Conservation (phyloP, 2,888 invertebrate species). For the Spisula solida region DNA sequence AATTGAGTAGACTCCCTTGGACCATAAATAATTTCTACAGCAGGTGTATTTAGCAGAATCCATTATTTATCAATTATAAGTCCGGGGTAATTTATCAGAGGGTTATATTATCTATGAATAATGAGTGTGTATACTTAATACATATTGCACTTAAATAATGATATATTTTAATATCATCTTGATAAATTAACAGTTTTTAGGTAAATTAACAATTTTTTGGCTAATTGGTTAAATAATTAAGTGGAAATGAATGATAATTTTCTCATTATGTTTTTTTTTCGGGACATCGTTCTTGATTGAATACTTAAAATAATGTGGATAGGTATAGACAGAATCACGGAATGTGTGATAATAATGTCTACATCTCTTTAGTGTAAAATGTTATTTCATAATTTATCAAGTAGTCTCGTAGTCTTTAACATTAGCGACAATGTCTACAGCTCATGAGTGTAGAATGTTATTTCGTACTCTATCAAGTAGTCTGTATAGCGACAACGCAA, state of each 20-base stretch:
- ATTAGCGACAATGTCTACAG: too few relatives aligned
- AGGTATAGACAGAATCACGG: background rate
- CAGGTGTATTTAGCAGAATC: background rate
- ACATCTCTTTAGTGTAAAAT: too few relatives aligned
- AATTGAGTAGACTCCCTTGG: background rate
- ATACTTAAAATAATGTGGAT: background rate
- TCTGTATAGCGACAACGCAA: too few relatives aligned
- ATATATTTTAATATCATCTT: background rate
- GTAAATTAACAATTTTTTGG: background rate
- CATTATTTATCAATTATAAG: background rate
- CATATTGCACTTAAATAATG: background rate
- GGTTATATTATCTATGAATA: background rate
- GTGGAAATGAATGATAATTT: background rate
- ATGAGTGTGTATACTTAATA: background rate
- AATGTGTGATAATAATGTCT: background rate
- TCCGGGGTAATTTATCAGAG: background rate
- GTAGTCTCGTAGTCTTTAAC: too few relatives aligned
- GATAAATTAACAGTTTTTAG: background rate
- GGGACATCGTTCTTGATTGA: background rate
- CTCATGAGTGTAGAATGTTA: too few relatives aligned
- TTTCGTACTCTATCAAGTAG: too few relatives aligned
- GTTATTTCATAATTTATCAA: too few relatives aligned
- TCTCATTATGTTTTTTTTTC: background rate
- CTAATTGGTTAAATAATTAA: background rate
- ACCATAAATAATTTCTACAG: background rate